These are phyloP conservation scores for Corella eumyota DNA, from an alignment of 23 tunicate genomes.

Conservation along the genomic window DNA sequence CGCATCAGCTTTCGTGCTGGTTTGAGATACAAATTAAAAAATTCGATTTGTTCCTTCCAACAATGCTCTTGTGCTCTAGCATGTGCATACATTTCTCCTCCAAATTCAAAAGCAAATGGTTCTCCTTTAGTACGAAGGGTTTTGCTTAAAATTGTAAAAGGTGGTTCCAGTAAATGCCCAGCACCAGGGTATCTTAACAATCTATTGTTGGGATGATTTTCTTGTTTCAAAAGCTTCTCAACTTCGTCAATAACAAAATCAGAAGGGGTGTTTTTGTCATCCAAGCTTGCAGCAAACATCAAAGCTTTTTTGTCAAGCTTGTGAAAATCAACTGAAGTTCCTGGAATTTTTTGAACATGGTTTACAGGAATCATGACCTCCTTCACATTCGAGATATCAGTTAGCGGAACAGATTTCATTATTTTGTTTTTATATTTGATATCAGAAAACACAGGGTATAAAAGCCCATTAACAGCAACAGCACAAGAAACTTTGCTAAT, in stretches of 20 bases:
- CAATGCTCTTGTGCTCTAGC: constrained; percentile 54
- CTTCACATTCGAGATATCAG: too few species aligned
- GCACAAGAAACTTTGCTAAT: constrained; percentile 13
- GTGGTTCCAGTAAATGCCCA: constrained; percentile 49
- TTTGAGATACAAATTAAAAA: constrained; percentile 15
- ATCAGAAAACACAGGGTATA: too few species aligned
- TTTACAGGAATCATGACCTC: too few species aligned
- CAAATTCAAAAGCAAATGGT: constrained; percentile 10
- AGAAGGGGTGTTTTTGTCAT: constrained; percentile 7
- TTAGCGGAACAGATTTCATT: too few species aligned
- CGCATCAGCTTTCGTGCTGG: too few species aligned
- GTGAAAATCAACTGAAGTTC: constrained; percentile 10
- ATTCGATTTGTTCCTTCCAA: constrained; percentile 42
- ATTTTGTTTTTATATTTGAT: too few species aligned
- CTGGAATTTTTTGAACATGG: too few species aligned
- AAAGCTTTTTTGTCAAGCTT: constrained; percentile 8
- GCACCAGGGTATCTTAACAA: constrained; percentile 43
- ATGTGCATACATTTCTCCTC: constrained; percentile 45
- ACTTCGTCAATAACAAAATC: constrained; percentile 14
- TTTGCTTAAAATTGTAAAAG: constrained; percentile 4
- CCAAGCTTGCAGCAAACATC: constrained; percentile 24
- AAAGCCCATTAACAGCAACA: constrained; percentile 19
- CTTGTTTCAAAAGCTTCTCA: constrained; percentile 14
- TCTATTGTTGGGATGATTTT: constrained; percentile 31
- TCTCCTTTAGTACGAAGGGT: background rate